Conservation (phyloP, 53 echinoderm and acorn worm genomes). For the Echinarachnius parma region DNA sequence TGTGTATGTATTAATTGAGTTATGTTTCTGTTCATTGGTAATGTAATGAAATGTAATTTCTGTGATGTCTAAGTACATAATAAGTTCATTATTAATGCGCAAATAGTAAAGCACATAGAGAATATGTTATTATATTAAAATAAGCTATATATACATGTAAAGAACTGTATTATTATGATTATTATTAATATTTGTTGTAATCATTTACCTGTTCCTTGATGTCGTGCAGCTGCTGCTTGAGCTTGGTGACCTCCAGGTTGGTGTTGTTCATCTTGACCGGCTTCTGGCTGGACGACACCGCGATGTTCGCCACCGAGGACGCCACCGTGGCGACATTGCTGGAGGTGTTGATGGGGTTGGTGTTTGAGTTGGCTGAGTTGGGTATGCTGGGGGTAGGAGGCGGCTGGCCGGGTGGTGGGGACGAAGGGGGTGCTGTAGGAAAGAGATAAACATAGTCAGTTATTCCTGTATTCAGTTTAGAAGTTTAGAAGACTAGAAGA, state of each 20-base stretch:
- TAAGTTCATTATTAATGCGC: too few species aligned
- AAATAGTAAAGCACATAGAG: too few species aligned
- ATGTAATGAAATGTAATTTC: too few species aligned
- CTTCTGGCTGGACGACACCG: conserved; percentile 51
- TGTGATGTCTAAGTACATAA: too few species aligned
- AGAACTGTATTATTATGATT: too few species aligned
- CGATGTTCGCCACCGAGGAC: conserved; percentile 27
- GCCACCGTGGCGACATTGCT: background rate
- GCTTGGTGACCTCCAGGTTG: conserved; percentile 76
- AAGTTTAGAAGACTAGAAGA: conserved; percentile 35
- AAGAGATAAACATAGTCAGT: too few species aligned
- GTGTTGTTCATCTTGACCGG: conserved; percentile 91
- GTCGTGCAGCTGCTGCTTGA: conserved; percentile 91
- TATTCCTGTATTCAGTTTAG: too few species aligned
- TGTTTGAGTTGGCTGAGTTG: conserved; percentile 11
- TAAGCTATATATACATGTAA: too few species aligned
- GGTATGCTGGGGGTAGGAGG: background rate
- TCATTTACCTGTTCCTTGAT: conserved; percentile 99
- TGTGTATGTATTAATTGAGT: too few species aligned
- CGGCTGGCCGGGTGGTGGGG: background rate
- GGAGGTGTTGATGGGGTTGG: conserved; percentile 22
- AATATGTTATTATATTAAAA: too few species aligned
- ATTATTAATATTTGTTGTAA: too few species aligned
- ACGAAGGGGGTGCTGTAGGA: conserved; percentile 19
- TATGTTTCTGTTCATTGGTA: too few species aligned